A percentile compares a stretch with the other conserved stretches of the same genome.
phyloP scores from a whole-genome alignment of 2,888 invertebrate species.

The Drosophila histrio region DNA sequence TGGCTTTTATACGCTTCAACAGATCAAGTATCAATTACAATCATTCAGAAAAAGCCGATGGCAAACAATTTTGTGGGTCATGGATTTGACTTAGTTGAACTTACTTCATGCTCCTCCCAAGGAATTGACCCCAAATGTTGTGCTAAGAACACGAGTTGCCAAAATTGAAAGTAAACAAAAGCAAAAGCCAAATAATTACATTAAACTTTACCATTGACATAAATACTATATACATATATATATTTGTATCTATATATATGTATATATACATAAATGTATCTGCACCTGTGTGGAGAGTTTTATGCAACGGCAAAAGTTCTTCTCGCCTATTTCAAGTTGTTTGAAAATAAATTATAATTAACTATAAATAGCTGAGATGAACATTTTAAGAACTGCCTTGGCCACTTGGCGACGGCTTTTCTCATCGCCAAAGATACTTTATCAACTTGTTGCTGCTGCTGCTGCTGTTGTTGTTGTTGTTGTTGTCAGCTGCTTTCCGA shows the following conservation, averaged over 20 bases:
- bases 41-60: constrained; percentile 52
- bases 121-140: not conserved
- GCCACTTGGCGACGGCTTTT: constrained; percentile 17
- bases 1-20: constrained; percentile 74
- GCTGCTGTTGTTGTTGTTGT: constrained; percentile 7
- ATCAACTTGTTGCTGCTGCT: constrained; percentile 16
- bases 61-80: constrained; percentile 50
- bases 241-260: not conserved
- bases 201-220: not conserved
- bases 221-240: not conserved
- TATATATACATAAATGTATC: not conserved
- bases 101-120: not conserved
- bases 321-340: constrained; percentile 36
- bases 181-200: constrained; percentile 9
- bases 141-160: not conserved
- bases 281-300: constrained; percentile 10
- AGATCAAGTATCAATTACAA: constrained; percentile 78
- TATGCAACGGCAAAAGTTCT: constrained; percentile 46
- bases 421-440: constrained; percentile 17
- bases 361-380: constrained; percentile 57
- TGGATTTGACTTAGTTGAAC: constrained; percentile 16
- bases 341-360: constrained; percentile 66
- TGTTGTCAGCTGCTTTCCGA: constrained; percentile 45
- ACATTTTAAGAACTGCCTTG: constrained; percentile 18
- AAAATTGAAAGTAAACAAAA: not conserved